phyloP scores from a whole-genome alignment of 2,888 invertebrate species.

The Nomada fabriciana region DNA sequence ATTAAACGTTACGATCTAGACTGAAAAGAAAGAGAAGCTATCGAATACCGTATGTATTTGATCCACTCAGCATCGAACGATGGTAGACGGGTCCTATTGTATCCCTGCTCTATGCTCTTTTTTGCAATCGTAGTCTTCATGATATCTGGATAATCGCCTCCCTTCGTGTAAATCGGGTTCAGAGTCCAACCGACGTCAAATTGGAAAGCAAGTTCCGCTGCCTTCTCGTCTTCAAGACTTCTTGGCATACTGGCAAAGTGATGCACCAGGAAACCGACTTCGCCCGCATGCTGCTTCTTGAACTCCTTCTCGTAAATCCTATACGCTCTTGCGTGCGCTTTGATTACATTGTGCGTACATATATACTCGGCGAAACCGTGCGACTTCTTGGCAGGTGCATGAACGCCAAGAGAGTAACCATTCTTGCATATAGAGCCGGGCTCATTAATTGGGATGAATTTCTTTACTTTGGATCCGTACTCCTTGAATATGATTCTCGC shows the following conservation, averaged over 20 bases:
- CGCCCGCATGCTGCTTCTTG: slow-evolving; percentile 86
- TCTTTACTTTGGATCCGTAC: slow-evolving; percentile 88
- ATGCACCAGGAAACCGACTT: slow-evolving; percentile 71
- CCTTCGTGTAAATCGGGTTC: slow-evolving; percentile 84
- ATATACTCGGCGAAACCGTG: slow-evolving; percentile 88
- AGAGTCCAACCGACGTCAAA: slow-evolving; percentile 85
- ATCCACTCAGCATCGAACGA: slow-evolving; percentile 86
- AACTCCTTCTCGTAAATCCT: slow-evolving; percentile 88
- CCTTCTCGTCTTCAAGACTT: slow-evolving; percentile 48
- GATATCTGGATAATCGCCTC: slow-evolving; percentile 85
- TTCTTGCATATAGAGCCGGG: slow-evolving; percentile 87
- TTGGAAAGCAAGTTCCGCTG: slow-evolving; percentile 74
- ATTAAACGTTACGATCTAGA: not conserved
- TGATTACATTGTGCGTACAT: slow-evolving; percentile 90
- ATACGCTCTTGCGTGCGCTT: slow-evolving; percentile 90
- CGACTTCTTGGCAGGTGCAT: slow-evolving; percentile 67
- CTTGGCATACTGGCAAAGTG: slow-evolving; percentile 60
- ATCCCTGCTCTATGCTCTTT: slow-evolving; percentile 84
- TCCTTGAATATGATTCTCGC: slow-evolving; percentile 87
- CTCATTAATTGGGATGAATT: slow-evolving; percentile 93
- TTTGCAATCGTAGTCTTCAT: slow-evolving; percentile 84
- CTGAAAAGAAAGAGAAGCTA: too few relatives aligned
- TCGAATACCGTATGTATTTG: slow-evolving; percentile 84
- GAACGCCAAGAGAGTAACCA: slow-evolving; percentile 83
- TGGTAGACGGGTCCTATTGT: slow-evolving; percentile 84